Evolutionary conservation across 2,888 invertebrate genomes (phyloP), one percentile per base, ranked within the genome.

Genomic region (Alloscopus bannaensis): DNA sequence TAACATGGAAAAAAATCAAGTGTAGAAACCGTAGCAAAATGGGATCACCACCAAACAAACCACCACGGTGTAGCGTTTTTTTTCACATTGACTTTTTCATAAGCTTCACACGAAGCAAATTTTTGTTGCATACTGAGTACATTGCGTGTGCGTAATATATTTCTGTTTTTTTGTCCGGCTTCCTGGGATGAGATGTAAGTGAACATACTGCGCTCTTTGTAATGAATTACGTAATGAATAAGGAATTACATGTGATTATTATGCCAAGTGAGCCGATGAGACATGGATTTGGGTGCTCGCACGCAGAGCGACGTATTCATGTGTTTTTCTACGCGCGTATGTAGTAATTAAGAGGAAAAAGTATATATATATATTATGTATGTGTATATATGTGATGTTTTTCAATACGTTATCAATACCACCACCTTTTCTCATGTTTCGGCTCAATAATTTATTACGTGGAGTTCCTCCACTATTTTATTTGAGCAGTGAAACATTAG

Each of bases 151-250:
- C 42, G 68, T 68, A 36, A 57, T n/a, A n/a, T n/a, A n/a, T n/a
- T n/a, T n/a, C n/a, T n/a, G 66, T 66, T 66, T 59, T 66, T 66
- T 68, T 60, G 47, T 60, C 65, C 66, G 65, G 65, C 73, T 66
- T 57, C 73, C 66, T 73, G 73, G 36, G 65, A 64, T 64, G 40
- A n/a, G n/a, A n/a, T n/a, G n/a, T n/a, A n/a, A n/a, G n/a, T n/a
- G n/a, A n/a, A n/a, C n/a, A n/a, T n/a, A n/a, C n/a, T n/a, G n/a
- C n/a, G 75, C 66, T 75, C 75, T 75, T 72, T 55, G 65, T 73
- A 72, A 72, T 62, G 60, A 64, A 73, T 73, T 80, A 45, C 72
- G 68, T 80, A 80, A 80, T 80, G 80, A 80, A 80, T 73, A 65
- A 80, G 72, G 69, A 73, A 80, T 80, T 80, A 80, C 73, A 75